Evolutionary conservation across 2,113 vertebrate genomes (phyloP).

Genomic region (Bungarus multicinctus): DNA sequence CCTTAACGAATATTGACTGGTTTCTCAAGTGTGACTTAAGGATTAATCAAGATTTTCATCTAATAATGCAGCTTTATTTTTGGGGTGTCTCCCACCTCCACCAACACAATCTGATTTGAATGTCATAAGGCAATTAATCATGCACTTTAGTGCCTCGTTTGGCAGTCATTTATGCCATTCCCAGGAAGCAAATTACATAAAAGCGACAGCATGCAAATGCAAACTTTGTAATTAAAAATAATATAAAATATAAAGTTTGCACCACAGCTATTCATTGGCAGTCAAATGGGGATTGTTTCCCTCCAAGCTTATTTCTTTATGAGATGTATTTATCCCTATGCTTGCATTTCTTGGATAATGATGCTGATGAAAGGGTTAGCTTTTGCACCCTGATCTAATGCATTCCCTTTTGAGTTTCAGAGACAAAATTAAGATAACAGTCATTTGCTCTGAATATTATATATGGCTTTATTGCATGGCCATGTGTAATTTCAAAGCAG

Average conservation of each 20-base stretch:
- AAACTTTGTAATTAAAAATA: slow-evolving; percentile 45
- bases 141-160: slow-evolving; percentile 46
- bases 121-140: slow-evolving; percentile 55
- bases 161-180: slow-evolving; percentile 52
- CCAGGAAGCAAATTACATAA: slow-evolving; percentile 45
- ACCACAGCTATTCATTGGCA: slow-evolving; percentile 22
- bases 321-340: neutral
- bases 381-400: neutral
- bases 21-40: slow-evolving; percentile 21
- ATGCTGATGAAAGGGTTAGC: neutral
- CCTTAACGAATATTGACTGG: neutral
- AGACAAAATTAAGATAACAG: neutral
- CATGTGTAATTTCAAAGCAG: neutral
- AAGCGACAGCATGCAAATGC: slow-evolving; percentile 47
- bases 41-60: slow-evolving; percentile 56
- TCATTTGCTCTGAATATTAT: neutral
- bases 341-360: neutral
- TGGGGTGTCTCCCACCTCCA: slow-evolving; percentile 9
- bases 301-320: neutral
- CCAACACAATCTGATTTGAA: slow-evolving; percentile 50
- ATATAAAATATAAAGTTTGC: neutral
- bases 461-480: neutral
- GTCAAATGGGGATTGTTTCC: slow-evolving; percentile 18
- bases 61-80: slow-evolving; percentile 55
- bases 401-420: neutral